Percentiles rank a stretch among this genome's conserved stretches.
Conservation (phyloP, 2,113 vertebrate genomes). For the Lathamus discolor region DNA sequence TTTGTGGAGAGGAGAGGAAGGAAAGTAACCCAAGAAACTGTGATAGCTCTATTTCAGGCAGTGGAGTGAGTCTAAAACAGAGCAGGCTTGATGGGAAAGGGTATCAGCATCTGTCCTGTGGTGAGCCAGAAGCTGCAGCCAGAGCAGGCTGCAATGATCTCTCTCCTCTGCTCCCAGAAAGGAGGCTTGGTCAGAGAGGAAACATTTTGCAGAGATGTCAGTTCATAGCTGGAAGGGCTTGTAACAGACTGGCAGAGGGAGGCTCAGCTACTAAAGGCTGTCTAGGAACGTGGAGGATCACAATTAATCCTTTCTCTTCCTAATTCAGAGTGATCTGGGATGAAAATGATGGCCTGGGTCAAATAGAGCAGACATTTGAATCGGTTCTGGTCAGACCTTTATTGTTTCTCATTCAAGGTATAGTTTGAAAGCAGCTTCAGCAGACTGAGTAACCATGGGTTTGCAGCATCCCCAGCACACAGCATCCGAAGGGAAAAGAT, state of each 20-base stretch:
- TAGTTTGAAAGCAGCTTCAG: neutral
- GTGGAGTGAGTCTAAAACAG: neutral
- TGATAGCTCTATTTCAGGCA: neutral
- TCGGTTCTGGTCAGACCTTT: neutral
- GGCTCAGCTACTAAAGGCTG: neutral
- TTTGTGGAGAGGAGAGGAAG: neutral
- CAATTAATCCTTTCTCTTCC: neutral
- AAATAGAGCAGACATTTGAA: neutral
- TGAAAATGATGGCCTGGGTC: neutral
- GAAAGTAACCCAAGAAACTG: neutral
- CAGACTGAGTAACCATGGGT: neutral
- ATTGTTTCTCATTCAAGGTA: neutral
- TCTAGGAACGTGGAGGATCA: neutral
- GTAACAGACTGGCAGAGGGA: neutral
- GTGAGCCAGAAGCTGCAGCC: neutral
- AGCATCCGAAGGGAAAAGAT: neutral
- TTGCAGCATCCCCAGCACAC: neutral
- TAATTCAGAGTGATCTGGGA: neutral
- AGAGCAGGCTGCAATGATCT: neutral
- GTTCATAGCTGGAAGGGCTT: neutral
- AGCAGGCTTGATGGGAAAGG: neutral
- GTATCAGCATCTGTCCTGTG: neutral
- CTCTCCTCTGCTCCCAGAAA: neutral
- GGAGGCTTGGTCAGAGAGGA: neutral
- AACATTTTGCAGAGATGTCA: neutral